phyloP scores from a whole-genome alignment of 2,113 vertebrate species.

The Stigmatopora nigra region DNA sequence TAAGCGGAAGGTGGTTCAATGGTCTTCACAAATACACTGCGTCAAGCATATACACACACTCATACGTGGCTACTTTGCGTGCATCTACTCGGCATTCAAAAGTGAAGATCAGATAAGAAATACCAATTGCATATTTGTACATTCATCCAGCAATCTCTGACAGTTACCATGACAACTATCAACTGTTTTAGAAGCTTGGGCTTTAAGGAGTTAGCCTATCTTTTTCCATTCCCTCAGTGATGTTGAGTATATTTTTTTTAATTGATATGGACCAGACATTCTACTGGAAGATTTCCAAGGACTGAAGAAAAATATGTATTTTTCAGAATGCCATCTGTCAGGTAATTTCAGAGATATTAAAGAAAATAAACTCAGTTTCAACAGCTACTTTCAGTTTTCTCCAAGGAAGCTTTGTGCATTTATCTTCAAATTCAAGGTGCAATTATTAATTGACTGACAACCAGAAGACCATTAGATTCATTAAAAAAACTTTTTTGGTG shows the following conservation, averaged over 20 bases:
- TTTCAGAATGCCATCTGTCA: slow-evolving; percentile 30
- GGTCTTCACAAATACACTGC: slow-evolving; percentile 9
- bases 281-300: slow-evolving; percentile 11
- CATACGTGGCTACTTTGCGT: slow-evolving; percentile 14
- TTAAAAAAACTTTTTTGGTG: no score
- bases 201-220: slow-evolving; percentile 4
- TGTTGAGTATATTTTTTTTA: slow-evolving; percentile 3
- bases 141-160: slow-evolving; percentile 46
- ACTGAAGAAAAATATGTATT: slow-evolving; percentile 9
- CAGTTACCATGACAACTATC: slow-evolving; percentile 54
- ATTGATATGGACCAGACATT: slow-evolving; percentile 11
- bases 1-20: neutral
- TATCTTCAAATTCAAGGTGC: no score
- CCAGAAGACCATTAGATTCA: no score
- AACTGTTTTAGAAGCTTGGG: slow-evolving; percentile 24
- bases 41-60: neutral
- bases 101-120: slow-evolving; percentile 52
- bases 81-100: slow-evolving; percentile 40
- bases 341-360: slow-evolving; percentile 9
- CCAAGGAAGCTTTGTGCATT: neutral
- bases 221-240: neutral
- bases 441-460: no score
- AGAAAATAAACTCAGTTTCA: slow-evolving; percentile 9
- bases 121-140: slow-evolving; percentile 59
- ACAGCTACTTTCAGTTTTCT: neutral